Evolutionary conservation across 2,797 vertebrate species (phyloP).

Genomic region (Strix occidentalis): DNA sequence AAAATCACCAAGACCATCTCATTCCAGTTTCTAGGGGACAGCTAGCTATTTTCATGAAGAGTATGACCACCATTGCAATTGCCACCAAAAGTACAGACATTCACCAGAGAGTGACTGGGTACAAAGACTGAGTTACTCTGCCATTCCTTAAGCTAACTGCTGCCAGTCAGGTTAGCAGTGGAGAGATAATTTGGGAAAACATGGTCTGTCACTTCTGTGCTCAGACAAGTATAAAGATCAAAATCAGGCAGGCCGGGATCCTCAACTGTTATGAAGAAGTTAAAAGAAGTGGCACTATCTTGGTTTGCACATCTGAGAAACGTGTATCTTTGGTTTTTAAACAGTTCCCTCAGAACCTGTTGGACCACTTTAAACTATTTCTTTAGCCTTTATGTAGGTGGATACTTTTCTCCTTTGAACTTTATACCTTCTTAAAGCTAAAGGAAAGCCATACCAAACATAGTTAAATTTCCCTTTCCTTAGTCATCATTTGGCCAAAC

Average conservation of each 20-base stretch:
- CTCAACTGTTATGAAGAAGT: background rate
- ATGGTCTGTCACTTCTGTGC: background rate
- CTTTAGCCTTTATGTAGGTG: background rate
- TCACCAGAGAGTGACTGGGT: background rate
- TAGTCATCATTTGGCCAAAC: background rate
- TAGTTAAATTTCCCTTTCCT: background rate
- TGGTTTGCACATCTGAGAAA: background rate
- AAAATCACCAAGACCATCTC: background rate
- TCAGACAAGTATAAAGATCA: background rate
- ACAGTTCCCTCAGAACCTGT: background rate
- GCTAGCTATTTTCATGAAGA: background rate
- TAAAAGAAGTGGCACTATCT: background rate
- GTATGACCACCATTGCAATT: background rate
- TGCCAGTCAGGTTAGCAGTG: background rate
- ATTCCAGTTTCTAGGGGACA: background rate
- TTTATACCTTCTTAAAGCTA: background rate
- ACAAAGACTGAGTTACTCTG: background rate
- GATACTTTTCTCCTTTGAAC: background rate
- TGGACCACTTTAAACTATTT: background rate
- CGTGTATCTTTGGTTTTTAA: background rate
- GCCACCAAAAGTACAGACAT: background rate
- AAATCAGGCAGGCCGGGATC: background rate
- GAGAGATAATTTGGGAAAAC: background rate
- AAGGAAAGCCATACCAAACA: background rate
- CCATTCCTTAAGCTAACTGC: background rate